A percentile compares a stretch with the other conserved stretches of the same genome.
Evolutionary conservation across 92 coral and sea anemone species (phyloP).

Genomic region (Porites rus): DNA sequence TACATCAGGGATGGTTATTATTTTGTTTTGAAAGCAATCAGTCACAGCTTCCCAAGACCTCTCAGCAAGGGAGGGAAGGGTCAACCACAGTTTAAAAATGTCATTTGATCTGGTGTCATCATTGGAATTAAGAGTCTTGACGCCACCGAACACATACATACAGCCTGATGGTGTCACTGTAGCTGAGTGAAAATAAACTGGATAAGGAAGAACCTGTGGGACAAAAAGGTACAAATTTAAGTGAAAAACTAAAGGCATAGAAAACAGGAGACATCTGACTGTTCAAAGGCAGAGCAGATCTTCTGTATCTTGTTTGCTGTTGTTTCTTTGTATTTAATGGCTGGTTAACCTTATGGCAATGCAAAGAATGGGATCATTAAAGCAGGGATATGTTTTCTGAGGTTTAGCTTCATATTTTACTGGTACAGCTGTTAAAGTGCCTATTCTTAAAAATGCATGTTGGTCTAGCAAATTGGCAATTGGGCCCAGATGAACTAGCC

Average conservation of each 20-base stretch:
- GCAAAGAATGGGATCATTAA: no score
- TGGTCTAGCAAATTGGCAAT: no score
- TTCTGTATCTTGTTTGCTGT: no score
- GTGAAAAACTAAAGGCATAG: background rate
- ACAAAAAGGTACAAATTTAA: background rate
- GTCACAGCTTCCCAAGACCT: constrained; percentile 71
- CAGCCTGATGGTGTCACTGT: constrained; percentile 92
- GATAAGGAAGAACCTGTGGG: constrained; percentile 75
- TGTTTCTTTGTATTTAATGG: no score
- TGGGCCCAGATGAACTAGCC: no score
- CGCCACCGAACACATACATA: constrained; percentile 96
- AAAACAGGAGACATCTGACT: no score
- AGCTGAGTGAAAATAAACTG: constrained; percentile 95
- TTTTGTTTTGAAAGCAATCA: constrained; percentile 21
- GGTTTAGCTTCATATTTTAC: no score
- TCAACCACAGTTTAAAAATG: constrained; percentile 78
- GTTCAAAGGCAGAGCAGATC: no score
- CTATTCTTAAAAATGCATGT: no score
- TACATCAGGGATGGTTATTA: background rate
- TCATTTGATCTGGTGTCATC: constrained; percentile 83
- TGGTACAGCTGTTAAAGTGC: no score
- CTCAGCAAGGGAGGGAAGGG: constrained; percentile 77
- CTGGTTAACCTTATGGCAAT: no score
- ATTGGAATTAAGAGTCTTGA: constrained; percentile 69
- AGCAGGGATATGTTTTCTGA: no score